Base-by-base conservation (phyloP, 2,113 vertebrate genomes). In the Acrocephalus arundinaceus region DNA sequence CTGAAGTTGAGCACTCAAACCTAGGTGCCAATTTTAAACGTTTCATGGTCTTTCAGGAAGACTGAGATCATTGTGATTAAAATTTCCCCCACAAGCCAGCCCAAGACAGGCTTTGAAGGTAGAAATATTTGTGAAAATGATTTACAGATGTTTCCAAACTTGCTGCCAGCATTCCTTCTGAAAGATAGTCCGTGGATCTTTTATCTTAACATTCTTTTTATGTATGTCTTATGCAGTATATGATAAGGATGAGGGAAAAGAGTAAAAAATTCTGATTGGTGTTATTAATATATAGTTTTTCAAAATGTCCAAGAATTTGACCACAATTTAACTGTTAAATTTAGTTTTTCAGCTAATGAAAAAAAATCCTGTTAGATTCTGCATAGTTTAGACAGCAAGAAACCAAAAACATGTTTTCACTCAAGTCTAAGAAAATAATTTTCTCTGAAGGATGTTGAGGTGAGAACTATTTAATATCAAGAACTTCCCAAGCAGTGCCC, bases 91-190 rank as follows among this genome's bases (percentile, higher is more conserved):
- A 59, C 15, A 10, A 59, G n/a, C 48, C 46, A 68, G 37, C 46
- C 33, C 59, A 93, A 84, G 66, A 31, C 46, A 59, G n/a, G 43
- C 80, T 97, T 97, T 94, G 93, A 94, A 89, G 61, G 43, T 28
- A 86, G 79, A 90, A 94, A 72, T 78, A 89, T 52, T 81, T 84
- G 58, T 73, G 76, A 90, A 97, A 97, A 97, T 89, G 2, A 92
- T 87, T 96, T 92, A 95, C 94, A 97, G 97, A 93, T 92, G 86
- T 87, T 94, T 73, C 15, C 59, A 89, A 93, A 85, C 45, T 46
- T 89, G 77, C 17, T 81, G 85, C 78, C 83, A 96, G n/a, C 63
- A 89, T 67, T 93, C 57, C 45, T 51, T 21, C 27, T 33, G 61
- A 89, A 97, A 94, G 75, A 51, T 16, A 52, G 55, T 65, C 73